phyloP scores from a whole-genome alignment of 2,113 vertebrate species.

The Zapornia atra region DNA sequence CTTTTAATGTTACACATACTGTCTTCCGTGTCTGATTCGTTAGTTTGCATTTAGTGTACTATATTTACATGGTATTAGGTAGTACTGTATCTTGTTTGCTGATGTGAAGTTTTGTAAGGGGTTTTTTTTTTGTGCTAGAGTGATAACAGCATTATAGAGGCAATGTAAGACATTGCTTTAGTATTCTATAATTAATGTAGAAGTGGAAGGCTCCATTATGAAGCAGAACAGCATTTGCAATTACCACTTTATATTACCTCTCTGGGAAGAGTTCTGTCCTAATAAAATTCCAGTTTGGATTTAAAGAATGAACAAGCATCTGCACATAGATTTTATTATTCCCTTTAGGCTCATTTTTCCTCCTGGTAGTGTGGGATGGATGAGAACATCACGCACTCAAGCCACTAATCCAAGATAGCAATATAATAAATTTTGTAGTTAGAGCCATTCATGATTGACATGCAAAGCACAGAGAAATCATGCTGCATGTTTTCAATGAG shows the following conservation, averaged over 20 bases:
- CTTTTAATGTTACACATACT: not conserved
- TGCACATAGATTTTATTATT: conserved; percentile 18
- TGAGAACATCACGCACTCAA: not conserved
- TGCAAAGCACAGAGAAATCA: conserved; percentile 16
- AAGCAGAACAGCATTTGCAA: conserved; percentile 22
- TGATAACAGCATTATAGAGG: not conserved
- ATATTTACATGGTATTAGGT: not conserved
- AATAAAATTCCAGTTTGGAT: conserved; percentile 48
- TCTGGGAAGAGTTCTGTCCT: conserved; percentile 25
- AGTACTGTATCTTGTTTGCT: not conserved
- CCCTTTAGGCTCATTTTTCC: conserved; percentile 24
- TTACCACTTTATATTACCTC: conserved; percentile 33
- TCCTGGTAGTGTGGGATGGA: not conserved
- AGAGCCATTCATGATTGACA: conserved; percentile 10
- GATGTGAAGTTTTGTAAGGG: not conserved
- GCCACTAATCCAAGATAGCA: conserved; percentile 53
- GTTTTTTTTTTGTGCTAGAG: not conserved
- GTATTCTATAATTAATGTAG: conserved; percentile 7
- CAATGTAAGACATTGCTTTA: not conserved
- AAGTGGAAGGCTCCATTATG: not conserved
- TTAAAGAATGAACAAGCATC: conserved; percentile 40
- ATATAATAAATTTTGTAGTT: conserved; percentile 48
- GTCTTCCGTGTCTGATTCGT: not conserved
- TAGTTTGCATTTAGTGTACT: not conserved
- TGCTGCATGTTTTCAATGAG: not conserved